These are phyloP conservation scores for Aulostomus chinensis DNA, from an alignment of 2,797 vertebrate species.

Conservation along the genomic window DNA sequence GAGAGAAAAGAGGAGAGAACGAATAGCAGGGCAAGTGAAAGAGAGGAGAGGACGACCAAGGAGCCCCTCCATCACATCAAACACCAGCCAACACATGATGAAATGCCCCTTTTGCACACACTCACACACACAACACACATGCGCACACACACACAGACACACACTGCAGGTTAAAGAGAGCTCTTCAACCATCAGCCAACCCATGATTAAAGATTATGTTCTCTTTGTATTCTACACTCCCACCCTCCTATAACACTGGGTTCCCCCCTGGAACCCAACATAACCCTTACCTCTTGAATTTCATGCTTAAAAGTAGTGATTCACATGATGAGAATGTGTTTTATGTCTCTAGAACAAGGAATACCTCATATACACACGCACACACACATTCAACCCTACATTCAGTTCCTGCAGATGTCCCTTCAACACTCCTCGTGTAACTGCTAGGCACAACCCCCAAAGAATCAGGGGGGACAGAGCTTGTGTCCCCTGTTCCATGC, in stretches of 20 bases:
- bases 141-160: conserved; percentile 2
- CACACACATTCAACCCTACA: too few species aligned
- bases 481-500: too few species aligned
- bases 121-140: conserved; percentile 1
- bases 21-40: conserved; percentile 23
- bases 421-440: too few species aligned
- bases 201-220: conserved; percentile 26
- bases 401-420: too few species aligned
- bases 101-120: conserved; percentile 19
- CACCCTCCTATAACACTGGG: neutral
- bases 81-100: conserved; percentile 42
- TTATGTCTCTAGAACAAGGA: too few species aligned
- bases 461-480: too few species aligned
- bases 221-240: conserved; percentile 15
- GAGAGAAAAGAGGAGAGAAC: conserved; percentile 26
- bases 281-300: too few species aligned
- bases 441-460: too few species aligned
- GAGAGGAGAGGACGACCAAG: neutral
- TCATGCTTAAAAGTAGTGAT: too few species aligned
- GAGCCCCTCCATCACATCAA: conserved; percentile 45
- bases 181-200: conserved; percentile 28
- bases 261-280: too few species aligned
- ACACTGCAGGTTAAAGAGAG: conserved; percentile 12
- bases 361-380: too few species aligned
- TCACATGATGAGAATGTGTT: too few species aligned